Base-by-base conservation (phyloP, 2,888 invertebrate species). In the Kuschelorhynchus macadamiae region DNA sequence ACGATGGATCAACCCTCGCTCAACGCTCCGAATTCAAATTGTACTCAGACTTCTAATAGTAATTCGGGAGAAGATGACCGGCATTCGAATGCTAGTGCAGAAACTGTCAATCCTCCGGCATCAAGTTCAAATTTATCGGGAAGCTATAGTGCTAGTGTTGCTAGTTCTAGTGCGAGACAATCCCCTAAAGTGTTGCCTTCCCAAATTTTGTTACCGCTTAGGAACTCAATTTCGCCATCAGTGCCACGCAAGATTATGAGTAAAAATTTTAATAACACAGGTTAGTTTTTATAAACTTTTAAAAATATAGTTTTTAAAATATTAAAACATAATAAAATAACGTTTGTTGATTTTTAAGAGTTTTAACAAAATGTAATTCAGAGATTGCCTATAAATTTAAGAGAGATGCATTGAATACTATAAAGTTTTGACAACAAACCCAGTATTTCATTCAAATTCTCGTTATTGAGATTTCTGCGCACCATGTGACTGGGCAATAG, bases 201-300 rank as follows among this genome's bases (percentile, higher is more conserved):
- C 11, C 62, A 70, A 76, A 52, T 77, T 77, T 44, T 72, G 77
- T 82, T 84, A 41, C 81, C 85, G 76, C 84, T 86, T 79, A 81
- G 85, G 71, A 84, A 85, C 76, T 85, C 85, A 71, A 83, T 86
- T 71, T 81, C 82, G 47, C 82, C 81, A 41, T 87, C 87, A 72
- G 86, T 87, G 73, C 86, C 87, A 81, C 86, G 87, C 83, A 88
- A 88, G 84, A 87, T 88, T 78, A 87, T 88, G 84, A 88, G 88
- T 79, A 86, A 88, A 78, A 89, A 89, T 81, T 85, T 88, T 83
- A 89, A 89, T 85, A 88, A 88, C 76, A 89, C 88, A 82, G 87
- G 88, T 89, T 85, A 87, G 88, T 87, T 56, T 25, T 33, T 33
- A 21, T 25, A 18, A 46, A 25, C 16, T 21, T 12, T 49, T 49